A percentile compares a stretch with the other conserved stretches of the same genome.
phyloP scores from a whole-genome alignment of 1,140 invertebrate species.

The Drosophila setifemur region DNA sequence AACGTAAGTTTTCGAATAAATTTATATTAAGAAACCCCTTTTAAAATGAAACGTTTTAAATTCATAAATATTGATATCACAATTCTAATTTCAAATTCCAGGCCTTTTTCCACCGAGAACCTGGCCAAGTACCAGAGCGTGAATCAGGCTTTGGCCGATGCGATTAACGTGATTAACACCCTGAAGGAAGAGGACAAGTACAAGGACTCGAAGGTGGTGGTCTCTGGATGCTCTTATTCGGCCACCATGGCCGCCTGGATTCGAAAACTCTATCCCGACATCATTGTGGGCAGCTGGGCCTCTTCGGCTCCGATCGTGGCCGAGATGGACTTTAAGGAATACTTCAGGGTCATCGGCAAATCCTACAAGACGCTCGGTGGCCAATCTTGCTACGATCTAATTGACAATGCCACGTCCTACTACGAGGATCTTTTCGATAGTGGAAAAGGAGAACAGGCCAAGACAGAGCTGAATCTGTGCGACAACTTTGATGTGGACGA shows the following conservation, averaged over 20 bases:
- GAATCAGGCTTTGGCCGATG: conserved; percentile 90
- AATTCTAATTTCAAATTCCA: no score
- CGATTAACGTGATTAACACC: conserved; percentile 87
- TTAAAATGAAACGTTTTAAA: no score
- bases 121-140: conserved; percentile 87
- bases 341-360: conserved; percentile 60
- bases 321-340: conserved; percentile 86
- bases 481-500: conserved; percentile 52
- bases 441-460: conserved; percentile 45
- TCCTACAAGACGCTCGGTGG: conserved; percentile 72
- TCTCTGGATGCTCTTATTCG: conserved; percentile 93
- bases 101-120: conserved; percentile 84
- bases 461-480: conserved; percentile 80
- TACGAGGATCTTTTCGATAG: conserved; percentile 76
- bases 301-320: conserved; percentile 89
- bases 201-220: conserved; percentile 82
- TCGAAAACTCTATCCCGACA: conserved; percentile 89
- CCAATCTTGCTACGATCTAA: conserved; percentile 82
- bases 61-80: no score
- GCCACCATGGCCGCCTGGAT: conserved; percentile 91
- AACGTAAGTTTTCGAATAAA: conserved; percentile 82
- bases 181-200: conserved; percentile 83
- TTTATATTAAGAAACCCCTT: not conserved
- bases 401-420: conserved; percentile 84
- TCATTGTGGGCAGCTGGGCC: conserved; percentile 86